These are phyloP conservation scores for Pemphigus obesinymphae DNA, from an alignment of 1,140 invertebrate species.

Conservation along the genomic window DNA sequence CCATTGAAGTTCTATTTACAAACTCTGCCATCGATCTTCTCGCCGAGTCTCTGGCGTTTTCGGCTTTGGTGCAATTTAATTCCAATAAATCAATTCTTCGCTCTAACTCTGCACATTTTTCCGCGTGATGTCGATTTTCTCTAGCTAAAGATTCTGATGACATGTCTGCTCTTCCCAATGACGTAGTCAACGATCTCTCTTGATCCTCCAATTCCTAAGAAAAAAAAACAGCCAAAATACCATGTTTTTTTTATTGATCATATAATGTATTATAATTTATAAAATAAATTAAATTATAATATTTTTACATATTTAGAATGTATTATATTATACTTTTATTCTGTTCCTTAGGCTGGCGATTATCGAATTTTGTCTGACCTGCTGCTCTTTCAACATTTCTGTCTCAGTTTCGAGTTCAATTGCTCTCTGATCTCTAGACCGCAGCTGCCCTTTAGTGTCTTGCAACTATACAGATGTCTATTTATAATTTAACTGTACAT, in stretches of 20 bases:
- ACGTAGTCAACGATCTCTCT: slow-evolving; percentile 61
- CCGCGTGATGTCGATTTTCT: slow-evolving; percentile 68
- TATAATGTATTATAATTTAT: background rate
- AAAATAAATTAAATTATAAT: no score
- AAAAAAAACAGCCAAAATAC: background rate
- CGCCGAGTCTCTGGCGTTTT: slow-evolving; percentile 62
- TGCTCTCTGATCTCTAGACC: slow-evolving; percentile 62
- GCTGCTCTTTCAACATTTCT: slow-evolving; percentile 70
- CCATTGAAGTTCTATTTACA: slow-evolving; percentile 61
- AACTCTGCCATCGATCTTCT: slow-evolving; percentile 60
- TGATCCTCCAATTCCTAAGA: slow-evolving; percentile 65
- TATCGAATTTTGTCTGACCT: slow-evolving; percentile 71
- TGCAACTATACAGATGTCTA: slow-evolving; percentile 53
- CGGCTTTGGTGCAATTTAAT: slow-evolving; percentile 62
- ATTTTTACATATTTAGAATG: no score
- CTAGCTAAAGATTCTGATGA: slow-evolving; percentile 66
- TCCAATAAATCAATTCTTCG: slow-evolving; percentile 67
- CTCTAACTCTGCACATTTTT: slow-evolving; percentile 68
- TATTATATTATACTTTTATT: slow-evolving; percentile 55
- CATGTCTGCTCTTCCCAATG: slow-evolving; percentile 63
- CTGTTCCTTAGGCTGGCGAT: slow-evolving; percentile 72
- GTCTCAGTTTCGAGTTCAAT: slow-evolving; percentile 64
- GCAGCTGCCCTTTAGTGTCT: slow-evolving; percentile 62
- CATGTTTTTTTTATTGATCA: no score
- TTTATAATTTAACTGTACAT: background rate